phyloP scores from a whole-genome alignment of 1,140 invertebrate genomes.

The Eurosta solidaginis region DNA sequence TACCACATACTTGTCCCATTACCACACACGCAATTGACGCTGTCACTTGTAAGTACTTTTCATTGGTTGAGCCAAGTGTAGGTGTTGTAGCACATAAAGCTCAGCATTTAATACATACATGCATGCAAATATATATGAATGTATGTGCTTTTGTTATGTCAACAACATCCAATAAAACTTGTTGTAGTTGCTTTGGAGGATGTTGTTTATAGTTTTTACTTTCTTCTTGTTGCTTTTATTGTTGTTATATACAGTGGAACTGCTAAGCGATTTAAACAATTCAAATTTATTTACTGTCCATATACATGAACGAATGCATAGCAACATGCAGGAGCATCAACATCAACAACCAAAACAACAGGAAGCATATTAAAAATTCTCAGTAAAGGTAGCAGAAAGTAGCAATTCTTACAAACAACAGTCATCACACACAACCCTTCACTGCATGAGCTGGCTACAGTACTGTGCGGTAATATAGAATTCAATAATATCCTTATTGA shows the following conservation, averaged over 20 bases:
- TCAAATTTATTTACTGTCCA: background rate
- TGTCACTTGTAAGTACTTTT: conserved; percentile 12
- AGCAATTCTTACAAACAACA: too few relatives aligned
- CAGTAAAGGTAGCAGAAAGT: too few relatives aligned
- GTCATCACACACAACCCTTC: too few relatives aligned
- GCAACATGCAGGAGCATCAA: background rate
- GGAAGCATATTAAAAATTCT: too few relatives aligned
- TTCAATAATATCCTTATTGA: too few relatives aligned
- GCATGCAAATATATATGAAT: background rate
- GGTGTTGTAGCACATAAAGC: background rate
- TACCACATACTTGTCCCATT: conserved; percentile 13
- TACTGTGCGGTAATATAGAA: too few relatives aligned
- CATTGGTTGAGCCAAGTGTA: background rate
- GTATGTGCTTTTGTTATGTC: background rate
- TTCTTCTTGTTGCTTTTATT: background rate
- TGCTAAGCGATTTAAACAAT: background rate
- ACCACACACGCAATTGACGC: conserved; percentile 19
- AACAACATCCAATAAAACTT: background rate
- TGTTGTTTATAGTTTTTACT: background rate
- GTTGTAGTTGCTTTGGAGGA: too few relatives aligned
- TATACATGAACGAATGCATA: background rate
- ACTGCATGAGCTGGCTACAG: too few relatives aligned
- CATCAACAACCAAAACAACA: background rate
- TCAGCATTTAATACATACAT: background rate
- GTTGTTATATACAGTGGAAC: background rate